phyloP scores from a whole-genome alignment of 2,797 vertebrate genomes.

The Labroides dimidiatus region DNA sequence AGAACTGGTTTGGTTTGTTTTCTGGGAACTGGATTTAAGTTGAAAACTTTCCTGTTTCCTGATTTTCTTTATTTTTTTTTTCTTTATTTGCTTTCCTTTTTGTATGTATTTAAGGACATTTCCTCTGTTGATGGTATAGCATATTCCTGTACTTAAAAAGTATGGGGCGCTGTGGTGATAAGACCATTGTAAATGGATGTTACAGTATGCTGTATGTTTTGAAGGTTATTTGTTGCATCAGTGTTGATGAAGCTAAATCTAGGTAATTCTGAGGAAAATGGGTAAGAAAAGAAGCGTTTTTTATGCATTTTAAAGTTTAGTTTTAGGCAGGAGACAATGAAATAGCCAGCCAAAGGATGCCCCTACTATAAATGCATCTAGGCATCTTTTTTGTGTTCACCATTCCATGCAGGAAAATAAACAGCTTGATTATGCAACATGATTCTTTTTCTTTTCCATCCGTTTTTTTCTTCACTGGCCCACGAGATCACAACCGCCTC shows the following conservation, averaged over 20 bases:
- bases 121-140: constrained; percentile 92
- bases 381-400: constrained; percentile 89
- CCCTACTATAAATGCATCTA: constrained; percentile 88
- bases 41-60: constrained; percentile 96
- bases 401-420: constrained; percentile 91
- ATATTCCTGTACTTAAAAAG: constrained; percentile 94
- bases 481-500: constrained; percentile 48
- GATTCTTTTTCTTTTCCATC: constrained; percentile 85
- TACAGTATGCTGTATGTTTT: constrained; percentile 97
- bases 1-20: constrained; percentile 90
- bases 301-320: constrained; percentile 89
- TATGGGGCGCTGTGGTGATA: constrained; percentile 87
- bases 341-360: constrained; percentile 88
- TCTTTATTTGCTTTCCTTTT: constrained; percentile 85
- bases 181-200: constrained; percentile 97
- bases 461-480: constrained; percentile 69
- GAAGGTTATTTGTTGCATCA: constrained; percentile 95
- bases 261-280: constrained; percentile 90
- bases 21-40: constrained; percentile 95
- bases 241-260: constrained; percentile 95
- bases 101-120: constrained; percentile 97
- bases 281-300: constrained; percentile 85
- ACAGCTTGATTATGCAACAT: constrained; percentile 89
- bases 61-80: constrained; percentile 77
- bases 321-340: constrained; percentile 90